Evolutionary conservation across 2,113 vertebrate genomes (phyloP).

Genomic region (Crotalus tigris): DNA sequence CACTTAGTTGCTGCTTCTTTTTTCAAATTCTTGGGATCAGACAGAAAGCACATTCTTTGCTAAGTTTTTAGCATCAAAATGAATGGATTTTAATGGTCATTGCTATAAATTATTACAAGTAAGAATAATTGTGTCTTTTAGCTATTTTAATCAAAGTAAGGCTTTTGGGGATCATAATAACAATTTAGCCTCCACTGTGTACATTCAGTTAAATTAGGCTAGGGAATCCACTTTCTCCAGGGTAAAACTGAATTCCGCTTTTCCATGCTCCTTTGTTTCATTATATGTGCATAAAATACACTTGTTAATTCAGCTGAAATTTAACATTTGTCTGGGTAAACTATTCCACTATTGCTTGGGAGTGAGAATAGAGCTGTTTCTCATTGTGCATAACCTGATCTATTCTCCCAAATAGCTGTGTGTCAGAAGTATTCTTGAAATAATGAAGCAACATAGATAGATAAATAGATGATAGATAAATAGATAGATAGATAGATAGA

Average conservation of each 20-base stretch:
- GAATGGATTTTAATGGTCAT: background rate
- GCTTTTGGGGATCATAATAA: background rate
- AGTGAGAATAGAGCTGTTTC: background rate
- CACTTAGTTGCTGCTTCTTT: background rate
- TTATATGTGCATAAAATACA: background rate
- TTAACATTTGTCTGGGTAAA: background rate
- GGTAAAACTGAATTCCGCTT: background rate
- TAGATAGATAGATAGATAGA: too few relatives aligned
- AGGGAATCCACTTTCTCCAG: background rate
- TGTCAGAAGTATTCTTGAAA: background rate
- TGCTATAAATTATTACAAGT: background rate
- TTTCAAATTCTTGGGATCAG: background rate
- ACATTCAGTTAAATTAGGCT: background rate
- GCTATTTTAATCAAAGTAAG: background rate
- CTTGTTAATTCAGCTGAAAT: background rate
- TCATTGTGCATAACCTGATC: background rate
- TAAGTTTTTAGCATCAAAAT: background rate
- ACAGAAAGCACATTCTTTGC: background rate
- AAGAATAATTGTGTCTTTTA: background rate
- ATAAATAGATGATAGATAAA: too few relatives aligned
- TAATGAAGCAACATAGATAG: background rate
- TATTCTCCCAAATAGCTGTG: background rate
- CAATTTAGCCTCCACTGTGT: background rate
- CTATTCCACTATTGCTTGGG: background rate
- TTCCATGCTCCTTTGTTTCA: background rate